Evolutionary conservation across 2,113 vertebrate genomes (phyloP), one percentile per base, ranked within the genome.

Genomic region (Melierax canorus): DNA sequence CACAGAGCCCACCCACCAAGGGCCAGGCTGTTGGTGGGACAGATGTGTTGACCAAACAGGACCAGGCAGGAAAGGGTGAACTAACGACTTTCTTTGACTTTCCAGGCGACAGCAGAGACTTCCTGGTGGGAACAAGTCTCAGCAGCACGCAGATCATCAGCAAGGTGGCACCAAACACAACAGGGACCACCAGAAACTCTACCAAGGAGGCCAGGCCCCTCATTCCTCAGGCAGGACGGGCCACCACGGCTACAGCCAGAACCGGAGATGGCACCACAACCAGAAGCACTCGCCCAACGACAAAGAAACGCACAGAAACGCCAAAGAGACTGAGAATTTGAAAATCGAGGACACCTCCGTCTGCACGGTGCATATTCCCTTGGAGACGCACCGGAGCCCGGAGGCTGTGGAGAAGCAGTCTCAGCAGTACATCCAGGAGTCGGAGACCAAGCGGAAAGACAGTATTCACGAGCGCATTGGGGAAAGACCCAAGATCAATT

Each of bases 191-290:
- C 98, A 98, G 95, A 99, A 99, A 72, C 98, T 98, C 93, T 99
- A 99, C 96, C 99, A 99, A 96, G 98, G 98, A 51, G 97, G 98
- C 92, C 98, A 98, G 12, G 97, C 96, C 30, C 97, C 98, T 43
- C 98, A 98, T 73, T 90, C 98, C 91, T 98, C 98, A 11, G 99
- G 98, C 92, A 98, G 99, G 96, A 98, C 98, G 7, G 99, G 98
- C 87, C 99, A 99, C 96, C 99, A 99, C 1, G 99, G 99, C 94
- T 99, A 99, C 97, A 99, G 99, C 98, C 99, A 99, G 98, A 99
- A 99, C 97, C 98, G 99, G 64, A 98, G 99, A 95, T 99, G 99
- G 99, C 98, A 99, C 95, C 98, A 99, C 87, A 98, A 98, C 98
- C 99, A 99, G 98, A 99, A 99, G 86, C 98, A 98, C 91, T 96